phyloP scores from a whole-genome alignment of 2,113 vertebrate genomes.

The Taurulus bubalis region DNA sequence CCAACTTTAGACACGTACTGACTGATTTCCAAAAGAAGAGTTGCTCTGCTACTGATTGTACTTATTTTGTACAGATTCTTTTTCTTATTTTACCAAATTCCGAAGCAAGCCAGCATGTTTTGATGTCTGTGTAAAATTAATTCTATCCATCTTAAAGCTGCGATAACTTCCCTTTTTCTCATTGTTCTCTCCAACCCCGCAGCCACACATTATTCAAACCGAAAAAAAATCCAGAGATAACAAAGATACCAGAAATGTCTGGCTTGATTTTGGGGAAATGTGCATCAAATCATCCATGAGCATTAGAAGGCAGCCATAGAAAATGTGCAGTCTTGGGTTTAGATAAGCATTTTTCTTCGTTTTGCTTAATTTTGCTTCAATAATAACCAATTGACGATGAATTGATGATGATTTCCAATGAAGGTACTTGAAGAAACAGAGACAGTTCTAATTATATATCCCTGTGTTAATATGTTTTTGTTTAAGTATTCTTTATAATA shows the following conservation, averaged over 20 bases:
- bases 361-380: no score
- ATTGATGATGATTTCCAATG: background rate
- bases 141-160: background rate
- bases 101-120: background rate
- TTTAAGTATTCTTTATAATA: background rate
- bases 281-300: background rate
- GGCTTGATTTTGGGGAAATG: background rate
- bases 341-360: background rate
- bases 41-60: background rate
- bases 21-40: background rate
- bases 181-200: background rate
- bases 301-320: background rate
- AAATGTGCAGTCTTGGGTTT: background rate
- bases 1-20: background rate
- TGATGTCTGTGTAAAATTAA: background rate
- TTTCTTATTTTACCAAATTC: conserved; percentile 3
- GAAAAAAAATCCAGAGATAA: background rate
- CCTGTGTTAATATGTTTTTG: background rate
- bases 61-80: background rate
- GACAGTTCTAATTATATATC: background rate
- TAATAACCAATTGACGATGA: background rate
- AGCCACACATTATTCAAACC: background rate
- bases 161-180: background rate
- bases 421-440: background rate
- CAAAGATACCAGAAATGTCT: background rate